phyloP scores from a whole-genome alignment of 2,888 invertebrate species.

The Orthonychiurus folsomi region DNA sequence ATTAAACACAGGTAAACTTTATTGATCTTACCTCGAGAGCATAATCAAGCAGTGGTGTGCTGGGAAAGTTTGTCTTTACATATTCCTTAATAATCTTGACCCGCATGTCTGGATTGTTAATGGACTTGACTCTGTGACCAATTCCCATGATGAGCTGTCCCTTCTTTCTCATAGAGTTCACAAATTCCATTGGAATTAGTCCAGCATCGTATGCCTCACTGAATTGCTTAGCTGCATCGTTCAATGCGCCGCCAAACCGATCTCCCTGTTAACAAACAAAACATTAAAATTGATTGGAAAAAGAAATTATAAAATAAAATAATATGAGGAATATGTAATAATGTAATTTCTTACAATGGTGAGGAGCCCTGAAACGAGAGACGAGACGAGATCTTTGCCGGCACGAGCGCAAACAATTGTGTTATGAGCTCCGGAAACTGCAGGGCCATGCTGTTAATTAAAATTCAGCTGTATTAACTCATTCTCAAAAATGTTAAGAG shows the following conservation, averaged over 20 bases:
- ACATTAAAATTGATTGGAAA: no score
- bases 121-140: constrained; percentile 76
- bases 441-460: constrained; percentile 99
- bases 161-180: constrained; percentile 92
- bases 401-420: constrained; percentile 96
- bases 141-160: constrained; percentile 99
- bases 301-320: background rate
- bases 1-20: background rate
- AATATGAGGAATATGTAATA: background rate
- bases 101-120: constrained; percentile 97
- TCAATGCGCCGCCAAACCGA: constrained; percentile 94
- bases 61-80: constrained; percentile 85
- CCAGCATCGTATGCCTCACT: constrained; percentile 92
- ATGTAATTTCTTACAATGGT: constrained; percentile 74
- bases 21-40: constrained; percentile 60
- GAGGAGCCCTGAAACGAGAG: constrained; percentile 86
- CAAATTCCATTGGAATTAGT: constrained; percentile 84
- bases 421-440: constrained; percentile 97
- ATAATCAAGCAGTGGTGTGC: constrained; percentile 86
- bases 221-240: constrained; percentile 96
- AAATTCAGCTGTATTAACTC: no score
- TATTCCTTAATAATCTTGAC: constrained; percentile 95
- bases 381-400: constrained; percentile 94
- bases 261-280: constrained; percentile 85
- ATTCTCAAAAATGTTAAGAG: no score